Percentiles rank a stretch among this genome's conserved stretches.
These are phyloP conservation scores for Nyctereutes procyonoides DNA, from an alignment of 2,113 vertebrate species.

Conservation along the genomic window DNA sequence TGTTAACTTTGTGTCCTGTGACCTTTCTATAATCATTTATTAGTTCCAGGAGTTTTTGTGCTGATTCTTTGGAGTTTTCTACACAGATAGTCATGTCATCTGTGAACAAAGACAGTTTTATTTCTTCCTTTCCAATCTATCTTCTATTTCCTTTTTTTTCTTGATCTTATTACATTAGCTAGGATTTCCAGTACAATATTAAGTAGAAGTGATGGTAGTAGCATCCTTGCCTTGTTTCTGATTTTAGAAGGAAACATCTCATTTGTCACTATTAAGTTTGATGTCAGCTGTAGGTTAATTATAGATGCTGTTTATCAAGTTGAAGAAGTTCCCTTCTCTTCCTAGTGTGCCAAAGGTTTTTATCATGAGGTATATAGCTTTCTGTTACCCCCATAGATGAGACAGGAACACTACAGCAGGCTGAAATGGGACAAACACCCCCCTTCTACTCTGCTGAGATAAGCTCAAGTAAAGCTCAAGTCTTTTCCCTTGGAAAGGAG, in stretches of 20 bases:
- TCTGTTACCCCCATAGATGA: neutral
- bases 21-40: neutral
- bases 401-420: neutral
- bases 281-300: neutral
- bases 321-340: neutral
- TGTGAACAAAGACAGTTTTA: neutral
- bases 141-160: neutral
- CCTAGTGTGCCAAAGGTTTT: neutral
- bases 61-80: neutral
- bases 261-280: neutral
- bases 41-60: neutral
- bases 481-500: neutral
- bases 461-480: neutral
- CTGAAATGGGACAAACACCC: neutral
- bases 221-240: neutral
- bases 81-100: neutral
- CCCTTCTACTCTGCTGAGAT: neutral
- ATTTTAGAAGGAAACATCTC: neutral
- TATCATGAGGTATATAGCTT: neutral
- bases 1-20: neutral
- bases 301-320: neutral
- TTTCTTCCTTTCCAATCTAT: neutral
- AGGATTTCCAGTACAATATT: neutral
- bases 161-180: neutral
- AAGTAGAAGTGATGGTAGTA: neutral